A percentile compares a stretch with the other conserved stretches of the same genome.
Evolutionary conservation across 2,113 vertebrate species (phyloP).

Genomic region (Lepidothrix coronata): DNA sequence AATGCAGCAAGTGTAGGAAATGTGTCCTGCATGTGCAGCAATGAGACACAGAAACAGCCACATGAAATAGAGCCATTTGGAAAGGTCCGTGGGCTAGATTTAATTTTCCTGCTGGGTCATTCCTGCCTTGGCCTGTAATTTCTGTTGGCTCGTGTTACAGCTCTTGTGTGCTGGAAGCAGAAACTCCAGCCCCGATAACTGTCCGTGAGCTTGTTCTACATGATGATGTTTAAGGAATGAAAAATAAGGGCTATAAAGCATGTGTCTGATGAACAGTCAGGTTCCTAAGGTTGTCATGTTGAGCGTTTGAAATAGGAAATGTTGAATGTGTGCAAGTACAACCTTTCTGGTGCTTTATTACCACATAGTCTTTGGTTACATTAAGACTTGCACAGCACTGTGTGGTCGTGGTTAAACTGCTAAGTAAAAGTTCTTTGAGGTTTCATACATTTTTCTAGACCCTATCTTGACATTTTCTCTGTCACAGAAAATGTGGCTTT

Average conservation of each 20-base stretch:
- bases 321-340: not conserved
- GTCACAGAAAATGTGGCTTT: not conserved
- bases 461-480: not conserved
- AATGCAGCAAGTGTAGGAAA: not conserved
- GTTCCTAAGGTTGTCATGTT: not conserved
- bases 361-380: not conserved
- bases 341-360: not conserved
- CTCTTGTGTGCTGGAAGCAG: not conserved
- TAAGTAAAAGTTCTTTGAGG: not conserved
- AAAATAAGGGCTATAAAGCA: not conserved
- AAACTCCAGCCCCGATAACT: not conserved
- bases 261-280: not conserved
- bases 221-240: not conserved
- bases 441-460: not conserved
- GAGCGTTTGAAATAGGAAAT: not conserved
- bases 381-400: not conserved
- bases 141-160: conserved; percentile 37
- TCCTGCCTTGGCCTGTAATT: conserved; percentile 35
- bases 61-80: not conserved
- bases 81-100: not conserved
- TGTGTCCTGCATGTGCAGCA: not conserved
- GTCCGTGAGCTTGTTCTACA: not conserved
- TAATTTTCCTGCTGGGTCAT: conserved; percentile 58
- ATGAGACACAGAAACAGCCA: not conserved
- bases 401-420: not conserved